These are phyloP conservation scores for Neocrepidodera transversa DNA, from an alignment of 2,888 invertebrate genomes.

Conservation along the genomic window DNA sequence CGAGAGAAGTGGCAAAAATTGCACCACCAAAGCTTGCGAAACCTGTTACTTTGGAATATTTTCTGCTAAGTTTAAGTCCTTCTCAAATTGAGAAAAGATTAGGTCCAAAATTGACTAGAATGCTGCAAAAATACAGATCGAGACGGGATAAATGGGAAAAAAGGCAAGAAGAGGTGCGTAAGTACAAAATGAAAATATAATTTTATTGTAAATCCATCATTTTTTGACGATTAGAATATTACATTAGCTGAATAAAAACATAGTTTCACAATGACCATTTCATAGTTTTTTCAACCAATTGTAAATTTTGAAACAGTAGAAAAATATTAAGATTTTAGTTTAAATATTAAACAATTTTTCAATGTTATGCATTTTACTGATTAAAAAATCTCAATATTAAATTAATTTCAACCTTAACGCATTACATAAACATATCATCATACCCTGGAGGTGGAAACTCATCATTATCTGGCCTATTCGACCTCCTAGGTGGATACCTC, in stretches of 20 bases:
- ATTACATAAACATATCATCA: conserved; percentile 80
- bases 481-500: conserved; percentile 55
- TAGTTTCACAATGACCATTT: too few species aligned
- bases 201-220: too few species aligned
- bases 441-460: conserved; percentile 79
- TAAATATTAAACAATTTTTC: too few species aligned
- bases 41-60: conserved; percentile 57
- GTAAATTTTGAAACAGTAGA: too few species aligned
- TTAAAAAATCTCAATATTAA: too few species aligned
- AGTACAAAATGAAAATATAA: too few species aligned
- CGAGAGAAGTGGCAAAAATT: conserved; percentile 43
- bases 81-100: conserved; percentile 57
- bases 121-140: conserved; percentile 64
- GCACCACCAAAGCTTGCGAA: conserved; percentile 49
- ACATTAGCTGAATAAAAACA: too few species aligned
- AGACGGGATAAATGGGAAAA: conserved; percentile 62
- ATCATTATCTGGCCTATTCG: conserved; percentile 71
- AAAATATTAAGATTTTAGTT: too few species aligned
- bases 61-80: conserved; percentile 59
- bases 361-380: too few species aligned
- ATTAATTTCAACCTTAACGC: neutral
- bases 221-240: too few species aligned
- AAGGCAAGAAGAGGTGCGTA: conserved; percentile 59
- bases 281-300: too few species aligned
- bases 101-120: conserved; percentile 63